Conservation (phyloP, 2,113 vertebrate species). For the Leptobrachium ailaonicum region DNA sequence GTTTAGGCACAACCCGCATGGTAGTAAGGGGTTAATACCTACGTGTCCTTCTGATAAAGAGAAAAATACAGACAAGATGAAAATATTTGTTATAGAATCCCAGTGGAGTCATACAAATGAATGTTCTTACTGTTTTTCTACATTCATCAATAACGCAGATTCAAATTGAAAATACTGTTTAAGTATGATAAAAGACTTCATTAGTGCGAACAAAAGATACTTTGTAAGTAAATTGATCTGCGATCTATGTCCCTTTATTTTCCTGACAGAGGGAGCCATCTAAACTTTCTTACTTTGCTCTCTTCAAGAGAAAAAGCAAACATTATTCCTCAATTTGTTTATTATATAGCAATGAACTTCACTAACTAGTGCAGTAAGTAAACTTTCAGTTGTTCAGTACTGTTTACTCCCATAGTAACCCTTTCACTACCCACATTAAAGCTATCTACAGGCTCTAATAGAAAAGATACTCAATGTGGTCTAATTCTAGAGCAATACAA, state of each 20-base stretch:
- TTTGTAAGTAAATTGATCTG: neutral
- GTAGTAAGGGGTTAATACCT: no score
- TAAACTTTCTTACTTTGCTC: neutral
- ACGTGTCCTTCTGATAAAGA: no score
- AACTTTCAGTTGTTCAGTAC: conserved; percentile 9
- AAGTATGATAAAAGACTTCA: neutral
- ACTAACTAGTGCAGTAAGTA: neutral
- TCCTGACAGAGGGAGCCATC: neutral
- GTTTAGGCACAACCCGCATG: no score
- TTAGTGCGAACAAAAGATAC: neutral
- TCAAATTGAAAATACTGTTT: neutral
- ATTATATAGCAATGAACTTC: conserved; percentile 1
- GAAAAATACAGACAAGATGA: neutral
- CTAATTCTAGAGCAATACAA: no score
- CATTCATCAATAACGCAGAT: neutral
- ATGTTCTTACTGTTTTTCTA: neutral
- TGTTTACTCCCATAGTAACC: conserved; percentile 9
- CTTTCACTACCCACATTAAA: no score
- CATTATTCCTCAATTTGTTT: neutral
- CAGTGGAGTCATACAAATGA: neutral
- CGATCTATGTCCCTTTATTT: neutral
- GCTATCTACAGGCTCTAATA: no score
- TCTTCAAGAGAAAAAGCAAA: neutral
- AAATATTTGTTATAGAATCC: neutral
- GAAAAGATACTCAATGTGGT: no score